These are phyloP conservation scores for Plagiodera versicolora DNA, from an alignment of 2,888 invertebrate genomes.

Conservation along the genomic window DNA sequence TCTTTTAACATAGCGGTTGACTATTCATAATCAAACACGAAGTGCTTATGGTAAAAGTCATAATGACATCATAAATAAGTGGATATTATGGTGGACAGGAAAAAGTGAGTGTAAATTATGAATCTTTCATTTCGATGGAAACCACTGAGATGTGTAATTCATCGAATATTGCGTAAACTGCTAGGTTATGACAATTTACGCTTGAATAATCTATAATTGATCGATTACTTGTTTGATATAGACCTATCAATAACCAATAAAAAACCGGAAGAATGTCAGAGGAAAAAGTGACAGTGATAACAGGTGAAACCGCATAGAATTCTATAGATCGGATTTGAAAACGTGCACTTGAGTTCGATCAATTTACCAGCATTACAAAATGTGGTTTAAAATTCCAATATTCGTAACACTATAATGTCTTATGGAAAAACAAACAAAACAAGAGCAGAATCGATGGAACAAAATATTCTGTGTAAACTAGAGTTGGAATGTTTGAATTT, in stretches of 20 bases:
- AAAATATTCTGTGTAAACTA: too few species aligned
- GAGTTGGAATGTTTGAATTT: too few species aligned
- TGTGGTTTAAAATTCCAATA: background rate
- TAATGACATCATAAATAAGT: too few species aligned
- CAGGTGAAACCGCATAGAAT: background rate
- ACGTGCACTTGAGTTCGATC: background rate
- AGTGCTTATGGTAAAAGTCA: too few species aligned
- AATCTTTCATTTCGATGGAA: background rate
- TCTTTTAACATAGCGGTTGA: too few species aligned
- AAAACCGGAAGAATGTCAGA: background rate
- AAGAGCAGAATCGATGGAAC: too few species aligned
- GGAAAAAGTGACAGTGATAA: background rate
- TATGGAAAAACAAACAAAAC: too few species aligned
- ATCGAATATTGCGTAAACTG: background rate
- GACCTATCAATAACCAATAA: background rate
- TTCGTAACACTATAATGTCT: too few species aligned
- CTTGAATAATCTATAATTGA: background rate
- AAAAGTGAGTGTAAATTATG: too few species aligned
- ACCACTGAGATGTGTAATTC: background rate
- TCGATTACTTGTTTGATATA: background rate
- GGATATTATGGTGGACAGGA: too few species aligned
- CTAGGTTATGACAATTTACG: background rate
- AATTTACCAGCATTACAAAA: background rate
- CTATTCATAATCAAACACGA: too few species aligned
- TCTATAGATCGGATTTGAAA: background rate